Percentiles rank a stretch among this genome's conserved stretches.
Evolutionary conservation across 30 jellyfish, hydroid and myxozoan genomes (phyloP).

Genomic region (Clytia hemisphaerica): DNA sequence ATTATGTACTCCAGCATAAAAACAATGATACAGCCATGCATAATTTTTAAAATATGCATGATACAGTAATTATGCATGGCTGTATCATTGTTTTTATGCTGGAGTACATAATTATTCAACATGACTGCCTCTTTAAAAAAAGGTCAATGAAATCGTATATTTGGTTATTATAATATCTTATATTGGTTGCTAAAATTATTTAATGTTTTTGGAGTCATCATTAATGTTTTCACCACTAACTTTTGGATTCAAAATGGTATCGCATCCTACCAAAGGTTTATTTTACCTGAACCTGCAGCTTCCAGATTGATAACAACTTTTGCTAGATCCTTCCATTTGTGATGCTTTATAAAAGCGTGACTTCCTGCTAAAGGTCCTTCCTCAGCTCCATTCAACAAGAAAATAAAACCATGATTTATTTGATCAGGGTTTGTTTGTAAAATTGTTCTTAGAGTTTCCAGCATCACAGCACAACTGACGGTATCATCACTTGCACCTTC

Average conservation of each 20-base stretch:
- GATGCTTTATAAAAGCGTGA: constrained; percentile 82
- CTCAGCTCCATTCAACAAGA: constrained; percentile 96
- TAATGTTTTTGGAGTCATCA: too few relatives aligned
- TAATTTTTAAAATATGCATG: too few relatives aligned
- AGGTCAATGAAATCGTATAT: background rate
- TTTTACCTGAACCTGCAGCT: constrained; percentile 90
- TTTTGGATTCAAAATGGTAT: too few relatives aligned
- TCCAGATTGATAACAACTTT: constrained; percentile 89
- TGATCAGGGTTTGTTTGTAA: constrained; percentile 60
- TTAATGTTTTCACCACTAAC: too few relatives aligned
- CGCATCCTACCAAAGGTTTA: too few relatives aligned
- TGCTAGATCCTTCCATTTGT: constrained; percentile 45
- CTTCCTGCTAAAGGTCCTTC: constrained; percentile 85
- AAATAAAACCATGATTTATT: constrained; percentile 73
- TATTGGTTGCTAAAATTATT: too few relatives aligned
- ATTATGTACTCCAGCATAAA: too few relatives aligned
- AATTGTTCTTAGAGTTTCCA: constrained; percentile 67
- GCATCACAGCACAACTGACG: constrained; percentile 93
- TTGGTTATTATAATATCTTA: background rate
- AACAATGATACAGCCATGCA: too few relatives aligned
- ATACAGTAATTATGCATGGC: too few relatives aligned
- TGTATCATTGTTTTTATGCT: too few relatives aligned
- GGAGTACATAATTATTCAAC: too few relatives aligned
- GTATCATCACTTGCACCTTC: constrained; percentile 98
- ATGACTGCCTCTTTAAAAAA: too few relatives aligned